These are phyloP conservation scores for Tromatobia lineatoria DNA, from an alignment of 2,888 invertebrate species.

Conservation along the genomic window DNA sequence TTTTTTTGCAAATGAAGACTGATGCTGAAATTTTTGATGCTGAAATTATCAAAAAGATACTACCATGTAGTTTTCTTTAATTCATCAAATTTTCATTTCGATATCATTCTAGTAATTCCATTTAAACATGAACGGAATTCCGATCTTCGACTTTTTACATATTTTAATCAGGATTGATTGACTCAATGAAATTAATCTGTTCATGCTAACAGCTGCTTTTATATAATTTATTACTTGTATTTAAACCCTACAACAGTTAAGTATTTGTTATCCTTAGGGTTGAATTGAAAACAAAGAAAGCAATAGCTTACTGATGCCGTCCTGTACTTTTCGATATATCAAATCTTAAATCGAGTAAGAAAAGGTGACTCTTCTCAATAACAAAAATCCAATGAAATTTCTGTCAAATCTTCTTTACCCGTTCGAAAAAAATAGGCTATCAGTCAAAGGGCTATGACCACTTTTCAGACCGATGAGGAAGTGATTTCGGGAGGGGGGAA, in stretches of 20 bases:
- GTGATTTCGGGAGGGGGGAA: too few relatives aligned
- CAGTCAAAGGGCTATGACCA: neutral
- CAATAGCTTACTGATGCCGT: neutral
- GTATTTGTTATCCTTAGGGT: too few relatives aligned
- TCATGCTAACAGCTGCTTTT: too few relatives aligned
- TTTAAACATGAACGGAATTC: too few relatives aligned
- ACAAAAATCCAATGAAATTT: constrained; percentile 3
- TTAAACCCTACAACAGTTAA: neutral
- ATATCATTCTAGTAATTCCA: too few relatives aligned
- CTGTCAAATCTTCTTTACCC: too few relatives aligned
- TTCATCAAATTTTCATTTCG: too few relatives aligned
- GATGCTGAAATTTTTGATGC: too few relatives aligned
- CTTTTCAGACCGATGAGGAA: neutral
- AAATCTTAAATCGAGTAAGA: neutral
- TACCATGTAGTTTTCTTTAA: neutral
- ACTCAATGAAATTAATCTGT: too few relatives aligned
- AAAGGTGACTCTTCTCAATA: neutral
- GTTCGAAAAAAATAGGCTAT: neutral
- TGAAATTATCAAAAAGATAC: too few relatives aligned
- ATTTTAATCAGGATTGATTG: too few relatives aligned
- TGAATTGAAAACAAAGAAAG: neutral
- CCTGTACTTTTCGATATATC: neutral
- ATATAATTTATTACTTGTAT: neutral
- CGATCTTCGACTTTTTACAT: too few relatives aligned
- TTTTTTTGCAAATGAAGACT: neutral